These are phyloP conservation scores for Lethrus apterus DNA, from an alignment of 1,140 invertebrate genomes.

Conservation along the genomic window DNA sequence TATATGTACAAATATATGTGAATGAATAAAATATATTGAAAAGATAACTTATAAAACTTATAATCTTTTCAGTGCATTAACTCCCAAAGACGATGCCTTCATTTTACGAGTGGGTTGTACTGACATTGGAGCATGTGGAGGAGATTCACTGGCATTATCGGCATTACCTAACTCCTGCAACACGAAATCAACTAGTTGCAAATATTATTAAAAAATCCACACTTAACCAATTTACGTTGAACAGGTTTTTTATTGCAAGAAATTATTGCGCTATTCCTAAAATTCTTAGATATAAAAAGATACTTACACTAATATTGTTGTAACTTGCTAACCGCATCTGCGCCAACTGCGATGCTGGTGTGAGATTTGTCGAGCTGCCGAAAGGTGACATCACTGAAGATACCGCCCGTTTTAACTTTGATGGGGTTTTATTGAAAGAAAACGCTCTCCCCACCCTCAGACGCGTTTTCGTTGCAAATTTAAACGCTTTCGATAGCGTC, in stretches of 20 bases:
- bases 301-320: slow-evolving; percentile 75
- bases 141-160: slow-evolving; percentile 48
- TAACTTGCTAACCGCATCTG: slow-evolving; percentile 78
- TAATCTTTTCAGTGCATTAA: slow-evolving; percentile 52
- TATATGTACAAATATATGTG: slow-evolving; percentile 36
- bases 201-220: not conserved
- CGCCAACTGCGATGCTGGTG: slow-evolving; percentile 63
- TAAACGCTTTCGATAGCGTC: slow-evolving; percentile 80
- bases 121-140: slow-evolving; percentile 67
- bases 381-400: slow-evolving; percentile 93
- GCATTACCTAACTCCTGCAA: slow-evolving; percentile 54
- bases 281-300: not conserved
- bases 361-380: slow-evolving; percentile 68
- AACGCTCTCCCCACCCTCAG: slow-evolving; percentile 88
- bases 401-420: slow-evolving; percentile 85
- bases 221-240: too few relatives aligned
- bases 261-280: too few relatives aligned
- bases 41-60: slow-evolving; percentile 38
- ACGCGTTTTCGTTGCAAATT: slow-evolving; percentile 72
- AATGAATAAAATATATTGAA: slow-evolving; percentile 34
- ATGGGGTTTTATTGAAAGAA: slow-evolving; percentile 91
- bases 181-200: too few relatives aligned
- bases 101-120: slow-evolving; percentile 72
- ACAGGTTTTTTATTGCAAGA: too few relatives aligned
- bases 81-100: slow-evolving; percentile 52